phyloP scores from a whole-genome alignment of 1,140 invertebrate species.

The Drosophila sturtevanti region DNA sequence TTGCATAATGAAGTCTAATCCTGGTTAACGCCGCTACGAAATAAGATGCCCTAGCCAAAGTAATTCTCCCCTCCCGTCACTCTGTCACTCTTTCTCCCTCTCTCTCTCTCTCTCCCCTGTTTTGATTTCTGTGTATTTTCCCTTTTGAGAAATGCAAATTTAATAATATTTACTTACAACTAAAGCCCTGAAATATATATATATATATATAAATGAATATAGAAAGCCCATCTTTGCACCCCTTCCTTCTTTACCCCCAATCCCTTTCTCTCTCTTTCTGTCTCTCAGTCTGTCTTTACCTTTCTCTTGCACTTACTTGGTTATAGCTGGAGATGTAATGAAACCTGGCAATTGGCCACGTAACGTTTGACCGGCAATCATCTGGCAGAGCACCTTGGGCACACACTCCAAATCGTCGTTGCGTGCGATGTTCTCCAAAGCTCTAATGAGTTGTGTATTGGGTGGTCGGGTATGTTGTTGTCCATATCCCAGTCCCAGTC shows the following conservation, averaged over 20 bases:
- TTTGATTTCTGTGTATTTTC: background rate
- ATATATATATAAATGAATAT: background rate
- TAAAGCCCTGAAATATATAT: slow-evolving; percentile 38
- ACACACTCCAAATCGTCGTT: slow-evolving; percentile 91
- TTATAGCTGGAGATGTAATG: slow-evolving; percentile 86
- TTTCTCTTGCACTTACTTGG: slow-evolving; percentile 85
- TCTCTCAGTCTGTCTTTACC: too few relatives aligned
- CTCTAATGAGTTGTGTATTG: slow-evolving; percentile 83
- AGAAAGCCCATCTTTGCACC: background rate
- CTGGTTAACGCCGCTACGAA: slow-evolving; percentile 59
- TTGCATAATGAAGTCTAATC: slow-evolving; percentile 77
- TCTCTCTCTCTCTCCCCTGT: background rate
- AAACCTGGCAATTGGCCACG: slow-evolving; percentile 84
- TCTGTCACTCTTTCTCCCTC: background rate
- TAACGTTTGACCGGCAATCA: slow-evolving; percentile 85
- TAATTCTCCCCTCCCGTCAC: too few relatives aligned
- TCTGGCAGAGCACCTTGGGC: slow-evolving; percentile 89
- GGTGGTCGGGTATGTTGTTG: slow-evolving; percentile 46
- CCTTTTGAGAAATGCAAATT: slow-evolving; percentile 57
- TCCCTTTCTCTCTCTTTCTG: too few relatives aligned
- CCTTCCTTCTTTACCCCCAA: background rate
- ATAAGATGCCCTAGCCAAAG: slow-evolving; percentile 27
- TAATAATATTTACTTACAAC: slow-evolving; percentile 71
- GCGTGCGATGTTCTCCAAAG: slow-evolving; percentile 88
- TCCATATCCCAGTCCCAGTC: background rate